Base-by-base conservation (phyloP, 2,797 vertebrate genomes). In the Semaprochilodus insignis region DNA sequence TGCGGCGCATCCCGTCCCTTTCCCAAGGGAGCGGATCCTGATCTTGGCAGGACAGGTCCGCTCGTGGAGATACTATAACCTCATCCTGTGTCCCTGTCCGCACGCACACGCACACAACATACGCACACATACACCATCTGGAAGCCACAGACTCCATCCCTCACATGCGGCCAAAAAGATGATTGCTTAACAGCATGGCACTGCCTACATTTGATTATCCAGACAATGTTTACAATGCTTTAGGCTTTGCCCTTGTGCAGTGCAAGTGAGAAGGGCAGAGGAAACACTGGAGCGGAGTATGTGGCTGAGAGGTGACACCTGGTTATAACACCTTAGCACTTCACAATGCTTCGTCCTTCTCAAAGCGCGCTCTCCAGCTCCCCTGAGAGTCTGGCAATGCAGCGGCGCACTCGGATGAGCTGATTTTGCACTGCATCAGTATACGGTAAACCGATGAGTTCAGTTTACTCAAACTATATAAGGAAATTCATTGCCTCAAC, bases 111-210 rank as follows among this genome's bases (percentile, higher is more conserved):
- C 74, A 83, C 69, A 65, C 36, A 59, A 23, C 74, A 73, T 19
- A 36, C 79, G 34, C 65, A 63, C 83, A 84, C 80, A 81, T 81
- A 86, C 83, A 88, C 89, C 90, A 90, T 92, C 89, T 91, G 91
- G 87, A 89, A 77, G 78, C 51, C 82, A 85, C 74, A 90, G 82
- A 82, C 74, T 83, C 85, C 81, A 80, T 71, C 75, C 76, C 83
- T 86, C 69, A 76, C 55, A 73, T 16, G 21, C 60, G 78, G 89
- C 85, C 91, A 90, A 89, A 88, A 88, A 90, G 81, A 90, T 90
- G 89, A 92, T 90, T 90, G 89, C 89, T 89, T 88, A 87, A 89
- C 88, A 89, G 86, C 89, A 84, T 90, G 89, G 80, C 84, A 66
- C 84, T 86, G 84, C 72, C 82, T 88, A 91, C 83, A 88, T 91